phyloP scores from a whole-genome alignment of 2,797 vertebrate species.

The Psittacula echo region DNA sequence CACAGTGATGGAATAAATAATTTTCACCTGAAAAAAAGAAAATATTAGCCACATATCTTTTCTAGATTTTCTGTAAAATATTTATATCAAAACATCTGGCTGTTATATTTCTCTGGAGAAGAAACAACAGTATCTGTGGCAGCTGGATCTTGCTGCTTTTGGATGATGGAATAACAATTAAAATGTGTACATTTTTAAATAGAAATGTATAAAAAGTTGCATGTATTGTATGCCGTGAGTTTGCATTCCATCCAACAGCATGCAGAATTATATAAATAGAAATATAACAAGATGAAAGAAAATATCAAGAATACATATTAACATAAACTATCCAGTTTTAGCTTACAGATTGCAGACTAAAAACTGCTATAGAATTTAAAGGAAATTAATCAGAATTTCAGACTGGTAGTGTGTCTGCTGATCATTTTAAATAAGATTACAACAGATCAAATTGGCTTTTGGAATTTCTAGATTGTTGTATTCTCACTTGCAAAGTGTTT shows the following conservation, averaged over 20 bases:
- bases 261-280: background rate
- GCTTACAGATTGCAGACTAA: background rate
- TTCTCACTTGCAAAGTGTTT: background rate
- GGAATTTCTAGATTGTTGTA: background rate
- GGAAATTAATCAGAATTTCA: background rate
- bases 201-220: background rate
- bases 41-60: background rate
- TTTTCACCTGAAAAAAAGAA: background rate
- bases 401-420: background rate
- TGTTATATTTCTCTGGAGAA: background rate
- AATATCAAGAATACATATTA: background rate
- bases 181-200: background rate
- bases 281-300: background rate
- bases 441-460: background rate
- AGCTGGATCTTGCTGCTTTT: slow-evolving; percentile 36
- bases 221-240: background rate
- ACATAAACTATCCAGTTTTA: background rate
- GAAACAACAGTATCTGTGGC: slow-evolving; percentile 23
- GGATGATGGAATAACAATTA: background rate
- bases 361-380: background rate
- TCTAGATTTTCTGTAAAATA: background rate
- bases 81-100: background rate
- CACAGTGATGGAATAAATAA: background rate
- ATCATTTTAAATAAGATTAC: background rate
- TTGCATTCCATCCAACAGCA: background rate